These are phyloP conservation scores for Vidua chalybeata DNA, from an alignment of 2,113 vertebrate species.

Conservation along the genomic window DNA sequence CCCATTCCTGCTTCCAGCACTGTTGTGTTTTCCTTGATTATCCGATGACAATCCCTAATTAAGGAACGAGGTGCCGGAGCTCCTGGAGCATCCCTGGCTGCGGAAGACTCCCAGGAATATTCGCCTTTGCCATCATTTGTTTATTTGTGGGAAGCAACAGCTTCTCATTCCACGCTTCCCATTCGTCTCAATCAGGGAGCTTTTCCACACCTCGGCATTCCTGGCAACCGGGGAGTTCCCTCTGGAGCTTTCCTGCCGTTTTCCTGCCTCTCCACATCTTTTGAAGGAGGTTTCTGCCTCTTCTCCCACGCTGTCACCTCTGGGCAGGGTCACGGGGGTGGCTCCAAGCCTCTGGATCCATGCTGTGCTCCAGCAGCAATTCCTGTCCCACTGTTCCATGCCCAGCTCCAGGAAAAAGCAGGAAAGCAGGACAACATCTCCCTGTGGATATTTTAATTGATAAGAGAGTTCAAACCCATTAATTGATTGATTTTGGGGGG, in stretches of 20 bases:
- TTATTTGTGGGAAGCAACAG: not conserved
- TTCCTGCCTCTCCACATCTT: not conserved
- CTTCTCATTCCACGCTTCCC: not conserved
- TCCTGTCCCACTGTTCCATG: rapidly evolving
- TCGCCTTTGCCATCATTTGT: not conserved
- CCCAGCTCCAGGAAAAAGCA: not conserved
- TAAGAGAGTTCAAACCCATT: rapidly evolving
- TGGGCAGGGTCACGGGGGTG: rapidly evolving
- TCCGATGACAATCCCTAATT: not conserved
- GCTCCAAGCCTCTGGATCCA: not conserved
- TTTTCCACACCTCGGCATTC: not conserved
- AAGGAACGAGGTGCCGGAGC: not conserved
- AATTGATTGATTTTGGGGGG: not conserved
- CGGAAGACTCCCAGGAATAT: not conserved
- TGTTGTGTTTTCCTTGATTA: not conserved
- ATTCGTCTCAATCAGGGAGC: not conserved
- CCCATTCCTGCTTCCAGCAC: not conserved
- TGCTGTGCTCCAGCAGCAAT: not conserved
- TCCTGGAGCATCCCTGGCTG: not conserved
- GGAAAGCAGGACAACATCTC: rapidly evolving
- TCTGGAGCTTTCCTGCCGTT: not conserved
- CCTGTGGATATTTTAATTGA: rapidly evolving
- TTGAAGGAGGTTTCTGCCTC: not conserved
- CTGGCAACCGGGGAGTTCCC: not conserved
- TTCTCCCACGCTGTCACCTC: rapidly evolving